Evolutionary conservation across 1,140 invertebrate species (phyloP).

Genomic region (Galendromus occidentalis): DNA sequence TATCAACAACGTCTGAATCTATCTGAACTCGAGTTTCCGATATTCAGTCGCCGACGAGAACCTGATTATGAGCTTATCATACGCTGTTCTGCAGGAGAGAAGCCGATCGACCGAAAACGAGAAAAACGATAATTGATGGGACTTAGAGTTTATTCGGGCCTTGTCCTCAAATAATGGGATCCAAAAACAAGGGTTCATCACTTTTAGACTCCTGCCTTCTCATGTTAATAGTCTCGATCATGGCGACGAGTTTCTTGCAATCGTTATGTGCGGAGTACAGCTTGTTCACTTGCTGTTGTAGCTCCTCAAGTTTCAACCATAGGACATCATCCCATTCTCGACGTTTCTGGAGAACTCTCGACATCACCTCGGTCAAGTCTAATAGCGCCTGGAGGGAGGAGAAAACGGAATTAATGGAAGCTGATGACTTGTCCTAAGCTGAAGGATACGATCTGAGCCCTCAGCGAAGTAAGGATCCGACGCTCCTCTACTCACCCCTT

Average conservation of each 20-base stretch:
- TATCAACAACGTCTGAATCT: no score
- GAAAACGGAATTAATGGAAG: background rate
- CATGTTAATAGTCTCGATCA: slow-evolving; percentile 1
- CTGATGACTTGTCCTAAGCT: no score
- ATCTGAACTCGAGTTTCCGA: no score
- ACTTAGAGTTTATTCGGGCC: no score
- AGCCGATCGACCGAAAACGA: no score
- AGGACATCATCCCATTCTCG: slow-evolving; percentile 5
- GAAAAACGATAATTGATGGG: no score
- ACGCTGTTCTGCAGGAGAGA: no score
- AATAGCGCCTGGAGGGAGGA: background rate
- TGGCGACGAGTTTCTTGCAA: background rate
- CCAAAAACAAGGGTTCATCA: background rate
- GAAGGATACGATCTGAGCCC: no score
- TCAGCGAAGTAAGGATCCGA: background rate
- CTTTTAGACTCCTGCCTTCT: background rate
- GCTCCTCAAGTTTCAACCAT: background rate
- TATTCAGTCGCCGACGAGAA: no score
- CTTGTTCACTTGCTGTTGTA: background rate
- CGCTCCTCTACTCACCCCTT: background rate
- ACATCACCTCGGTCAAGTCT: background rate
- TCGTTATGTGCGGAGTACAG: background rate
- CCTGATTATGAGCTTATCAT: no score
- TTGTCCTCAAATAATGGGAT: background rate
- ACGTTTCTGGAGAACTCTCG: background rate